Evolutionary conservation across 1,140 invertebrate species (phyloP).

Genomic region (Helicoverpa zea): DNA sequence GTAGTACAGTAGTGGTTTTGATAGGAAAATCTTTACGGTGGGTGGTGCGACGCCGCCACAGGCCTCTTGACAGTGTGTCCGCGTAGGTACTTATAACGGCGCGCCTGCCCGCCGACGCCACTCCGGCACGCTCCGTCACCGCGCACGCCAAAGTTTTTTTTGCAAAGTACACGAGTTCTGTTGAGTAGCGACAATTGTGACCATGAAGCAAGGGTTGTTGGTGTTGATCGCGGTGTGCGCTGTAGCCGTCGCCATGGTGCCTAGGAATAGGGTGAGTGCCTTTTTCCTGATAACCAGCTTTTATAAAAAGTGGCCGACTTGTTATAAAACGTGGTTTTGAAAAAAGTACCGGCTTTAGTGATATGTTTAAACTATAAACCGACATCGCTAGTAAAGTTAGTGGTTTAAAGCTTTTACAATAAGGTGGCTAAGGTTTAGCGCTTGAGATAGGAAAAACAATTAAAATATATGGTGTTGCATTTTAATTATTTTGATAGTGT

Average conservation of each 20-base stretch:
- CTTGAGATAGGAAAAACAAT: not conserved
- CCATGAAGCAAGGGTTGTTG: constrained; percentile 59
- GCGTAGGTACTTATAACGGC: constrained; percentile 61
- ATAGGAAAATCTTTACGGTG: constrained; percentile 41
- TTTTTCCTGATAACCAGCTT: constrained; percentile 1
- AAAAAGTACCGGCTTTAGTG: no score
- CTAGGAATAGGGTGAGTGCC: constrained; percentile 66
- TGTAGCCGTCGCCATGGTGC: constrained; percentile 62
- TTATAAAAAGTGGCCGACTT: no score
- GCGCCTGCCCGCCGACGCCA: constrained; percentile 60
- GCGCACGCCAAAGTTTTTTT: constrained; percentile 55
- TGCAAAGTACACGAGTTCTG: constrained; percentile 39
- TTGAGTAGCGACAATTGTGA: constrained; percentile 52
- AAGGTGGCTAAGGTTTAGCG: no score
- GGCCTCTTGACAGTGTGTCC: constrained; percentile 51
- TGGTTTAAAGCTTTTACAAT: no score
- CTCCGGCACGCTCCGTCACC: constrained; percentile 58
- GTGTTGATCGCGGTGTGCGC: constrained; percentile 57
- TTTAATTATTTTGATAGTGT: not conserved
- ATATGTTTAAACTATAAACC: no score
- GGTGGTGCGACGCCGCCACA: constrained; percentile 16
- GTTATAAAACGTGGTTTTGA: no score
- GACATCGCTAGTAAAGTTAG: no score
- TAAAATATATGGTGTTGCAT: constrained; percentile 15
- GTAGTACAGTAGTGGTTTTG: constrained; percentile 48